Base-by-base conservation (phyloP, 2,797 vertebrate species). In the Oophaga sylvatica region DNA sequence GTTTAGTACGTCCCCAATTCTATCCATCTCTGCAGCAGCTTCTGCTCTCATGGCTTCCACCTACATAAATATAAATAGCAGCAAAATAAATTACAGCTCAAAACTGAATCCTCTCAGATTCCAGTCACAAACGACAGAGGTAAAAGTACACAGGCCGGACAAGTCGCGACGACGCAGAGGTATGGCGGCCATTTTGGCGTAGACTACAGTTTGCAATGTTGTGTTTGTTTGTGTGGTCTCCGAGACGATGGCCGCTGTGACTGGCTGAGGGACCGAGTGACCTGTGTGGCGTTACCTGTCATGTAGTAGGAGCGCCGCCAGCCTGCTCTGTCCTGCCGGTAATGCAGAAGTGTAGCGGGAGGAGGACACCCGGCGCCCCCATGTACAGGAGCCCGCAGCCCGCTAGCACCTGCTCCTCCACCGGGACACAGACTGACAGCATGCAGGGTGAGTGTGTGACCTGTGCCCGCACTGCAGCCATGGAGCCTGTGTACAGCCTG, bases 351-450 rank as follows among this genome's bases (percentile, higher is more conserved):
- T 35, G 6, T 68, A 60, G 71, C 26, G 35, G n/a, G 53, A 81
- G 22, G 53, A 85, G 67, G 26, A 75, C 57, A 60, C 41, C 83
- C 71, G 70, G 78, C 70, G 60, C 3, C 57, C 83, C 60, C 48
- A 89, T 89, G 88, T 17, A 78, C 48, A 85, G 53, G 31, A 86
- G 68, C 71, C 80, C 78, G 45, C 53, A 76, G 53, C 53, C 53
- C 62, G 41, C 31, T 8, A 35, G 59, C 13, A 83, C 70, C 83
- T 80, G 71, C 62, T 35, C n/a, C 84, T 86, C 84, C 22, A 75
- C 85, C 48, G 84, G 87, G 45, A 90, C 89, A n/a, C 89, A 85
- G 89, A 84, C 89, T 15, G 89, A 87, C 59, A 81, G 81, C 76
- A 76, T 87, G 84, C 71, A 88, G 65, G 89, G 87, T 88, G 71